Evolutionary conservation across 2,113 vertebrate genomes (phyloP), one percentile per base, ranked within the genome.

Genomic region (Siniperca knerii): DNA sequence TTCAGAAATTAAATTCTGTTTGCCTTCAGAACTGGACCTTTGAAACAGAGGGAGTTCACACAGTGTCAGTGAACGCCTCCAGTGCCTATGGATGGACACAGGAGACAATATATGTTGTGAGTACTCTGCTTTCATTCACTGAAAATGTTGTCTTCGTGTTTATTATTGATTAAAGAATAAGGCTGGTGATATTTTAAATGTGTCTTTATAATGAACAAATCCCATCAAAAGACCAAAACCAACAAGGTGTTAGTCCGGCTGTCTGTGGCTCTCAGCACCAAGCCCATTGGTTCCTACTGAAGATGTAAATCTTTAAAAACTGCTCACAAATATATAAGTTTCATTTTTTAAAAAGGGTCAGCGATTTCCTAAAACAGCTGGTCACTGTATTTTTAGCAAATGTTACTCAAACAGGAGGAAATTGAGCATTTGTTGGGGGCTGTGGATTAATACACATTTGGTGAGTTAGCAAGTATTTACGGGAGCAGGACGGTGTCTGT

Each of bases 21-120:
- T 40, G 2, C 11, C 7, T 25, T 1, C 37, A 87, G 89, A 55
- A 35, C 10, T 87, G 79, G 84, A 83, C 29, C 42, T 86, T 83
- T 46, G n/a, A 82, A 25, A 73, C 54, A n/a, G 69, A 81, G 1
- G 84, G 81, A 62, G 29, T 82, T 82, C 42, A 84, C 18, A 3
- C 52, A 20, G 83, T 82, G 75, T 79, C 77, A 65, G 77, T 81
- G 72, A 90, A 85, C 2, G 76, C 78, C 35, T 85, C 83, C 1
- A 29, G 42, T 23, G 1, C 42, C 20, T 15, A 18, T 65, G 84
- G 68, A 42, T 88, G 77, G 85, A 86, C 37, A 40, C 83, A 90
- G 57, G 44, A 88, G 46, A 77, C 37, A 3, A 44, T 65, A n/a
- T 2, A 75, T 40, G 40, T 84, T 42, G 86, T 86, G 65, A 90